A percentile compares a stretch with the other conserved stretches of the same genome.
Conservation (phyloP, 92 coral and sea anemone genomes). For the Muricea muricata region DNA sequence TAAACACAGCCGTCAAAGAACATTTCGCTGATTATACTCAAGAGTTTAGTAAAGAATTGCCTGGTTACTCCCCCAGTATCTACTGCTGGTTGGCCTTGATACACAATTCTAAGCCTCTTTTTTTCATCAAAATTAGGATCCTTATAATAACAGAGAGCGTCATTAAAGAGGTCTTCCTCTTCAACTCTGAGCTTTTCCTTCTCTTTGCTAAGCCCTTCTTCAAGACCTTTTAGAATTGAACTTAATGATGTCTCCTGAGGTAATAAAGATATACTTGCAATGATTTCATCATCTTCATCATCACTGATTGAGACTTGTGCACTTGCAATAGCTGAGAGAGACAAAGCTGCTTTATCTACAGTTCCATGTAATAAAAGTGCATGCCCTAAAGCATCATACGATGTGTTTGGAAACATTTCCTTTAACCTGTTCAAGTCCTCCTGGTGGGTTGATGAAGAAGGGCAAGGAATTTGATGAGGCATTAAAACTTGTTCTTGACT, state of each 20-base stretch:
- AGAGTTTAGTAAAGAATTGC: slow-evolving; percentile 73
- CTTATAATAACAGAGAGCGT: slow-evolving; percentile 58
- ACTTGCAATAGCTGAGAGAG: not conserved
- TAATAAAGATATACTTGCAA: not conserved
- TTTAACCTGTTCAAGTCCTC: not conserved
- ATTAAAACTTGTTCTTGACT: not conserved
- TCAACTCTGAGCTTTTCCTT: slow-evolving; percentile 54
- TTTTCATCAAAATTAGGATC: slow-evolving; percentile 44
- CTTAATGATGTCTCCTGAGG: not conserved
- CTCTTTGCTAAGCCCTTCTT: not conserved
- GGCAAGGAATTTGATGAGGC: not conserved
- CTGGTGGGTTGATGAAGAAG: not conserved
- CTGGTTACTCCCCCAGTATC: slow-evolving; percentile 77
- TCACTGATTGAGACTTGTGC: not conserved
- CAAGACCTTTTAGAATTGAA: not conserved
- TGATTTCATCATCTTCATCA: not conserved
- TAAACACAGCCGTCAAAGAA: slow-evolving; percentile 68
- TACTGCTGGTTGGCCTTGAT: slow-evolving; percentile 64
- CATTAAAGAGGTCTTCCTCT: slow-evolving; percentile 59
- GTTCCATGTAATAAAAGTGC: slow-evolving; percentile 8
- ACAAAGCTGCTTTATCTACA: slow-evolving; percentile 13
- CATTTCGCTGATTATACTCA: slow-evolving; percentile 47
- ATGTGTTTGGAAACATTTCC: not conserved
- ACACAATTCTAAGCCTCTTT: slow-evolving; percentile 59
- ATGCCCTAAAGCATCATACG: not conserved